Evolutionary conservation across 1,140 invertebrate genomes (phyloP), one percentile per base, ranked within the genome.

Genomic region (Mylabris phalerata): DNA sequence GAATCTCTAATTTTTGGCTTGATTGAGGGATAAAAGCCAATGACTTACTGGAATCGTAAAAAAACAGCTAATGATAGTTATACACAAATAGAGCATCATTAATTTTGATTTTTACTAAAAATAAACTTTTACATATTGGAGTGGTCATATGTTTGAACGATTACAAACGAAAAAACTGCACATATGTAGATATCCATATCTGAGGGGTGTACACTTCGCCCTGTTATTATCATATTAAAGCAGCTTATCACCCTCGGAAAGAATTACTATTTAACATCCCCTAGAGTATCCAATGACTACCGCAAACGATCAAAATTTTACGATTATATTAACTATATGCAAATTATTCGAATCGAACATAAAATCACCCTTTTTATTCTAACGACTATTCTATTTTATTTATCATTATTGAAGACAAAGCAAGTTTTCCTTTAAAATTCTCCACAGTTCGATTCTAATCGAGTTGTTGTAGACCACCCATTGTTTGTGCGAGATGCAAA

Each of bases 221-320:
- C 19, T 54, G 46, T 54, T 54, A 54, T 54, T 54, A 54, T 54
- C 42, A 45, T 45, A 46, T 46, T 54, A 46, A 45, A 45, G 51
- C 32, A 32, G 51, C 42, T 54, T 54, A 45, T 54, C 51, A 45
- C 51, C 54, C 47, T 48, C 32, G 7, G 2, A 32, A 32, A 32
- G 32, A 5, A 32, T 32, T 32, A 32, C 32, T 32, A 32, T 32
- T 32, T 32, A 32, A 32, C 4, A 32, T 32, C 32, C 32, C 32
- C 32, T 32, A 32, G 32, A 32, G 32, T 32, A 32, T 32, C 32
- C 32, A 32, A 32, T 32, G 7, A 32, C 32, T 32, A 32, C 32
- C 32, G 7, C 32, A 32, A 32, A 32, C 32, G 32, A 32, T 61
- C 32, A 49, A 39, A 26, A 43, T 19, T 11, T 27, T 39, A 10